phyloP scores from a whole-genome alignment of 2,888 invertebrate genomes.

The Amphiduros pacificus region DNA sequence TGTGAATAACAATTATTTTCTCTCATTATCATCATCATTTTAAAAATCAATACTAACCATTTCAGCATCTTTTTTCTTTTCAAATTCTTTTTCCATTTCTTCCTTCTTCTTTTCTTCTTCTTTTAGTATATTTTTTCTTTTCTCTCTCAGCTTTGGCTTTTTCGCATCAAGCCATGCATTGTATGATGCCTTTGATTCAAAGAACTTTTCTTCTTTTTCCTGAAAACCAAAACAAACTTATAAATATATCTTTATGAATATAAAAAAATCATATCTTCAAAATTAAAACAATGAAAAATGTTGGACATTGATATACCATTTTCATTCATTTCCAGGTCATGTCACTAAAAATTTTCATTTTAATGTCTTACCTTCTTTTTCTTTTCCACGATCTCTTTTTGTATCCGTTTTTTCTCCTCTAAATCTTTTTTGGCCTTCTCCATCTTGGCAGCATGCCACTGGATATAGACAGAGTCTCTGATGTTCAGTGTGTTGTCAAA shows the following conservation, averaged over 20 bases:
- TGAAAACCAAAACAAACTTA: not conserved
- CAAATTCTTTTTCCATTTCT: constrained; percentile 5
- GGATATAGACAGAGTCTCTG: constrained; percentile 5
- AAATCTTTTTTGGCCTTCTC: not conserved
- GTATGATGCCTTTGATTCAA: constrained; percentile 13
- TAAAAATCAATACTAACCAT: not conserved
- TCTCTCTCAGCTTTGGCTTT: not conserved
- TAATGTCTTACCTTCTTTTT: constrained; percentile 6
- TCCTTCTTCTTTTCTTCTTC: constrained; percentile 8
- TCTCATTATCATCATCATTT: no score
- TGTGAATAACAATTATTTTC: no score
- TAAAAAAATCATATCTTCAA: no score
- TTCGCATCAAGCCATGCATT: constrained; percentile 11
- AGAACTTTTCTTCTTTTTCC: constrained; percentile 7
- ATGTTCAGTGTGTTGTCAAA: constrained; percentile 9
- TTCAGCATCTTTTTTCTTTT: constrained; percentile 7
- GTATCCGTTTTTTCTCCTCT: not conserved
- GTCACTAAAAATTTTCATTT: no score
- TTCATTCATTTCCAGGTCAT: no score
- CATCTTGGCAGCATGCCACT: constrained; percentile 5
- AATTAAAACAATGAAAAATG: no score
- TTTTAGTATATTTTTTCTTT: constrained; percentile 1
- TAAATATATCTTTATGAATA: no score
- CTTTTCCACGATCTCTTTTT: constrained; percentile 9
- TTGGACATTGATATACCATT: no score